Conservation (phyloP, 30 jellyfish, hydroid and myxozoan genomes). For the Cassiopea xamachana region DNA sequence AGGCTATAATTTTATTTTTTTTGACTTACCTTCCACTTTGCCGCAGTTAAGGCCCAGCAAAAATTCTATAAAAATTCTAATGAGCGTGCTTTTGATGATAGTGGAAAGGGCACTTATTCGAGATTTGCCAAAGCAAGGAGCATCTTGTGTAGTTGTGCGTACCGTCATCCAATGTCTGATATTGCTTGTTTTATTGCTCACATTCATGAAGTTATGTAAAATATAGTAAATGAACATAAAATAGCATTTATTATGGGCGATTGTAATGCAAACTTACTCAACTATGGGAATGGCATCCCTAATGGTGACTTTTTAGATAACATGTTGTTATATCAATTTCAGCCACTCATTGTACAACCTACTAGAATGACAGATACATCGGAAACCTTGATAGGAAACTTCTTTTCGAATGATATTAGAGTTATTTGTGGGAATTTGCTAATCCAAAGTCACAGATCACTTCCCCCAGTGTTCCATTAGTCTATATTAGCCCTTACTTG, state of each 20-base stretch:
- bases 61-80: no score
- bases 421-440: background rate
- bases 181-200: background rate
- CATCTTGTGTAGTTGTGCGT: background rate
- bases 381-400: background rate
- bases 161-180: background rate
- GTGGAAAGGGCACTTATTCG: no score
- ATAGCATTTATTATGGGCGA: background rate
- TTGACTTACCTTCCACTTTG: no score
- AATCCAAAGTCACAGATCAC: background rate
- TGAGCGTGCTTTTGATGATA: no score
- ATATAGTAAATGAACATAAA: background rate
- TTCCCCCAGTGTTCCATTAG: no score
- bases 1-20: no score
- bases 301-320: background rate
- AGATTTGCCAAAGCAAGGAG: background rate
- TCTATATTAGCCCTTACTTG: no score
- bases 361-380: background rate
- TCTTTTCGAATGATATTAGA: background rate
- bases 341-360: background rate
- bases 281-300: background rate
- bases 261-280: background rate
- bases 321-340: no score
- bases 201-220: background rate
- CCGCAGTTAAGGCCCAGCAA: no score